Conservation (phyloP, 2,888 invertebrate species). For the Camponotus fellah region DNA sequence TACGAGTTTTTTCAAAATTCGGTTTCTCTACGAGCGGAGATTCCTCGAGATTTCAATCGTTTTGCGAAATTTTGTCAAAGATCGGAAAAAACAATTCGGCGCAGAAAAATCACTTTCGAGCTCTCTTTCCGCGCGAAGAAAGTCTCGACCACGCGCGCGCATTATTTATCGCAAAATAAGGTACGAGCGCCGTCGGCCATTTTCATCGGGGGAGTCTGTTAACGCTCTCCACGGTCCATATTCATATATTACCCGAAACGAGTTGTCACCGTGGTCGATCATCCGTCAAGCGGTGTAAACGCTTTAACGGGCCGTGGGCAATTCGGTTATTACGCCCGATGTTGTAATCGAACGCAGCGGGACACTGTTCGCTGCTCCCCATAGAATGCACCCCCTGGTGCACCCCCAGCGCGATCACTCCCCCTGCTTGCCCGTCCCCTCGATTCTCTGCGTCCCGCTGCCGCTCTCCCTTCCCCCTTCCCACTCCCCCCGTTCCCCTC, state of each 20-base stretch:
- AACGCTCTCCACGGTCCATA: conserved; percentile 70
- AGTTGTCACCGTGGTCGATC: conserved; percentile 76
- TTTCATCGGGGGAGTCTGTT: conserved; percentile 64
- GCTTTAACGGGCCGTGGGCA: conserved; percentile 79
- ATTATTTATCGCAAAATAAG: conserved; percentile 41
- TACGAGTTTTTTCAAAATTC: too few species aligned
- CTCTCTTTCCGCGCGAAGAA: neutral
- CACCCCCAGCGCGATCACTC: conserved; percentile 34
- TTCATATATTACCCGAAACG: conserved; percentile 74
- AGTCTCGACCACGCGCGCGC: neutral
- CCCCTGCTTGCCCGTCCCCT: neutral
- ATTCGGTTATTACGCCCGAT: conserved; percentile 81
- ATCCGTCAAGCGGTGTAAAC: conserved; percentile 78
- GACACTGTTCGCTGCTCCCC: conserved; percentile 61
- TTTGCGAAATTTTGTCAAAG: neutral
- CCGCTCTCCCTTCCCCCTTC: conserved; percentile 39
- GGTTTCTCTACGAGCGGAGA: neutral
- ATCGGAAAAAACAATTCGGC: neutral
- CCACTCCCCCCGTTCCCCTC: conserved; percentile 24
- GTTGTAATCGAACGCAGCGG: conserved; percentile 79
- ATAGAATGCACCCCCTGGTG: conserved; percentile 53
- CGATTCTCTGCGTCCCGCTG: conserved; percentile 50
- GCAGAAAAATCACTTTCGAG: neutral
- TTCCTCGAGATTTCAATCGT: neutral
- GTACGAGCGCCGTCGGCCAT: conserved; percentile 45